A percentile compares a stretch with the other conserved stretches of the same genome.
These are phyloP conservation scores for Nansenia antarctica DNA, from an alignment of 2,113 vertebrate genomes.

Conservation along the genomic window DNA sequence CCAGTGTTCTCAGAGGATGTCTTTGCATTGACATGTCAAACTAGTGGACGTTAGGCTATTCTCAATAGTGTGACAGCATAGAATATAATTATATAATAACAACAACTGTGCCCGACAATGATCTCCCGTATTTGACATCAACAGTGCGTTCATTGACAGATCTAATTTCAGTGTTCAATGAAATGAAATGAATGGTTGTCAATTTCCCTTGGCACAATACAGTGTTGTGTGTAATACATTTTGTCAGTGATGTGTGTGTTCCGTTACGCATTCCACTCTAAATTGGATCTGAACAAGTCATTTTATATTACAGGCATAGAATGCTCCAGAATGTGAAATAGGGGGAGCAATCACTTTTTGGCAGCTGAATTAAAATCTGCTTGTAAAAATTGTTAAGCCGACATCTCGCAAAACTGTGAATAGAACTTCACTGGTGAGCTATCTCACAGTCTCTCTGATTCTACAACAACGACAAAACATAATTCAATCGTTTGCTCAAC, in stretches of 20 bases:
- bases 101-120: no score
- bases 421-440: not conserved
- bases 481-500: slow-evolving; percentile 15
- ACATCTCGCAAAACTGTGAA: slow-evolving; percentile 33
- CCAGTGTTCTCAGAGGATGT: no score
- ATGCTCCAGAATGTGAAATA: slow-evolving; percentile 42
- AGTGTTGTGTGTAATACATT: slow-evolving; percentile 37
- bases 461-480: slow-evolving; percentile 21
- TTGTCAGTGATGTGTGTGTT: no score
- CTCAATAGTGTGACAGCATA: no score
- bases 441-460: slow-evolving; percentile 15
- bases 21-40: no score
- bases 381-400: slow-evolving; percentile 54
- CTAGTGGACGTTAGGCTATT: no score
- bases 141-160: no score
- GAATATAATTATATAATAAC: no score
- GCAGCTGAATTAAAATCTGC: slow-evolving; percentile 53
- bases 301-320: slow-evolving; percentile 47
- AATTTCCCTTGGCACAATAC: no score
- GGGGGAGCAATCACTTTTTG: slow-evolving; percentile 39
- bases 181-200: no score
- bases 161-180: no score
- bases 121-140: no score
- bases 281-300: slow-evolving; percentile 52
- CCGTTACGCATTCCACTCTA: slow-evolving; percentile 33